Evolutionary conservation across 2,888 invertebrate genomes (phyloP).

Genomic region (Lomographa bimaculata): DNA sequence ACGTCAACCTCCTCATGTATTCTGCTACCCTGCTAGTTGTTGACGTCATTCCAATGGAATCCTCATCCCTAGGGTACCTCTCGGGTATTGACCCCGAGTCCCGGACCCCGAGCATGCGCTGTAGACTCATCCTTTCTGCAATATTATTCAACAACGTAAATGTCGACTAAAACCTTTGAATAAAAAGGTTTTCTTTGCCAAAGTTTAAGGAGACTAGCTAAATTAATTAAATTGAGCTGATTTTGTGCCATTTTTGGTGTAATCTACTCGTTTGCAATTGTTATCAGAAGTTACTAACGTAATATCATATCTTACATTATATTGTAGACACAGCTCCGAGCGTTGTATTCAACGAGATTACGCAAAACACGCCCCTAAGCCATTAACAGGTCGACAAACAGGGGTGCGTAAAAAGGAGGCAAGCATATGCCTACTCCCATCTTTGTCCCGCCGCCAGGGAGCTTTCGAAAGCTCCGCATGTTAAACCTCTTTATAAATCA

Average conservation of each 20-base stretch:
- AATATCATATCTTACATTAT: too few species aligned
- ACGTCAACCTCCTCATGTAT: slow-evolving; percentile 49
- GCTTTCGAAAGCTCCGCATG: slow-evolving; percentile 69
- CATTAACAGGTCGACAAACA: slow-evolving; percentile 31
- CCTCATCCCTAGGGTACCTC: slow-evolving; percentile 79
- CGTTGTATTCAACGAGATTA: too few species aligned
- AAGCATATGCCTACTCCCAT: slow-evolving; percentile 41
- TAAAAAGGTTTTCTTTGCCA: too few species aligned
- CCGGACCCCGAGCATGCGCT: slow-evolving; percentile 31
- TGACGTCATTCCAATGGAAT: slow-evolving; percentile 83
- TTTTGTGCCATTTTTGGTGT: too few species aligned
- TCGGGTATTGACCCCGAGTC: slow-evolving; percentile 50
- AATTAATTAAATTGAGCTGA: too few species aligned
- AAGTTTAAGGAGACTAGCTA: too few species aligned
- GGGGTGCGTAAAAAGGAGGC: slow-evolving; percentile 52
- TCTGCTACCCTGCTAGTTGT: slow-evolving; percentile 80
- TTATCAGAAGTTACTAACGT: too few species aligned
- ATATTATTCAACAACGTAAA: too few species aligned
- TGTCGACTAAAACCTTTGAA: too few species aligned
- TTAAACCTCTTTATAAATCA: slow-evolving; percentile 41
- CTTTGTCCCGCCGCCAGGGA: slow-evolving; percentile 55
- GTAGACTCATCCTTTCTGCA: too few species aligned
- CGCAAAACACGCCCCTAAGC: slow-evolving; percentile 41
- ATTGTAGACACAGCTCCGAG: too few species aligned
- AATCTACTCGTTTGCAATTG: too few species aligned